A percentile compares a stretch with the other conserved stretches of the same genome.
phyloP scores from a whole-genome alignment of 2,113 vertebrate species.

The Eudorcas thomsonii region DNA sequence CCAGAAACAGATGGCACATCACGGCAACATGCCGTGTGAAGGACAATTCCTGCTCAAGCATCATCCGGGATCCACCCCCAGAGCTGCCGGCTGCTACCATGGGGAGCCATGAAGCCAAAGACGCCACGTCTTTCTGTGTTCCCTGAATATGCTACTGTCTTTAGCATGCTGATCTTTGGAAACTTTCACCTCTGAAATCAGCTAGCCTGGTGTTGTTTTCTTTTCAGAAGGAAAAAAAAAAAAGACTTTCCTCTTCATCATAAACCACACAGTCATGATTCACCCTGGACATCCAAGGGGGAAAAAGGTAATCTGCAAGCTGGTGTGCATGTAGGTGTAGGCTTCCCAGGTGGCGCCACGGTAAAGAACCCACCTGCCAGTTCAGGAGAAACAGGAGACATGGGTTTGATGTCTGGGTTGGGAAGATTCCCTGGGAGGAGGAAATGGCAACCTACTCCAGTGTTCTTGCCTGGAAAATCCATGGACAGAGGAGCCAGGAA shows the following conservation, averaged over 20 bases:
- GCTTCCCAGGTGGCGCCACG: background rate
- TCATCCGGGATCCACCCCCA: background rate
- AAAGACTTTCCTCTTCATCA: background rate
- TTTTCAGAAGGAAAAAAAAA: background rate
- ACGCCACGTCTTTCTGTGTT: background rate
- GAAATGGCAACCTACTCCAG: background rate
- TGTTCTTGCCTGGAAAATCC: background rate
- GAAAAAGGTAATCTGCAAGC: background rate
- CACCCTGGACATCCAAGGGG: background rate
- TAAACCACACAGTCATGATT: background rate
- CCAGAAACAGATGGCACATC: constrained; percentile 71
- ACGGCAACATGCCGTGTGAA: constrained; percentile 32
- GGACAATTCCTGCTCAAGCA: constrained; percentile 18
- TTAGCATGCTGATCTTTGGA: background rate
- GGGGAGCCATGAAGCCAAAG: background rate
- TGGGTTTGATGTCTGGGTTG: background rate
- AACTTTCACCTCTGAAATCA: constrained; percentile 11
- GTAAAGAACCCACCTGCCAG: background rate
- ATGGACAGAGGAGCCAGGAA: background rate
- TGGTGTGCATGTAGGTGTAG: background rate
- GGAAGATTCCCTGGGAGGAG: background rate
- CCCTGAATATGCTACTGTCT: background rate
- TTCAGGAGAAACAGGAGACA: background rate
- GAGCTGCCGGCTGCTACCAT: constrained; percentile 62
- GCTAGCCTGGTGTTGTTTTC: background rate